Conservation (phyloP, 2,113 vertebrate genomes). For the Pontoporia blainvillei region DNA sequence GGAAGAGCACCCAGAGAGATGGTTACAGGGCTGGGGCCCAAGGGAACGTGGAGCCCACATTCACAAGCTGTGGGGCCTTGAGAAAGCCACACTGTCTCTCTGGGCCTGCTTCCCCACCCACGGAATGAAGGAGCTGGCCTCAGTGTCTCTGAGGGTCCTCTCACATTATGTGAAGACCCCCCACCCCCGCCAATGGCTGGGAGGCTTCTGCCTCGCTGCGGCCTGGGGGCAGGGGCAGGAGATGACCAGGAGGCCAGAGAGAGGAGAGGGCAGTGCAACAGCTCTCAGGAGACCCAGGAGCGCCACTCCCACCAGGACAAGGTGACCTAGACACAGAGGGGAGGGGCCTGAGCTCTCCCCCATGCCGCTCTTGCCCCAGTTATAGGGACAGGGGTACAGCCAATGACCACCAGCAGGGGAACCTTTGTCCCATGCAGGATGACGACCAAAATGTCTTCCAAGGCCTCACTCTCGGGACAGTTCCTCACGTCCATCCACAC, state of each 20-base stretch:
- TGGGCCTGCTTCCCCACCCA: background rate
- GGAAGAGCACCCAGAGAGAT: background rate
- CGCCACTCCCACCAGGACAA: background rate
- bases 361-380: rapidly evolving
- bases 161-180: background rate
- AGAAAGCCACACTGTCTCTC: background rate
- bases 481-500: background rate
- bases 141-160: background rate
- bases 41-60: background rate
- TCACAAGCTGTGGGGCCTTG: background rate
- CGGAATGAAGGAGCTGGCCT: background rate
- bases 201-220: background rate
- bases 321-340: background rate
- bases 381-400: background rate
- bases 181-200: background rate
- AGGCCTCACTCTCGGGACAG: background rate
- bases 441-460: background rate
- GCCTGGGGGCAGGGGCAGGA: background rate
- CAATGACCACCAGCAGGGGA: background rate
- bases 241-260: background rate
- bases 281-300: background rate
- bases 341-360: background rate
- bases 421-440: background rate
- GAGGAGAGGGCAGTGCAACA: background rate
- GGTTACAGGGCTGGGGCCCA: background rate